Percentiles rank a stretch among this genome's conserved stretches.
Evolutionary conservation across 2,113 vertebrate species (phyloP).

Genomic region (Sorex araneus): DNA sequence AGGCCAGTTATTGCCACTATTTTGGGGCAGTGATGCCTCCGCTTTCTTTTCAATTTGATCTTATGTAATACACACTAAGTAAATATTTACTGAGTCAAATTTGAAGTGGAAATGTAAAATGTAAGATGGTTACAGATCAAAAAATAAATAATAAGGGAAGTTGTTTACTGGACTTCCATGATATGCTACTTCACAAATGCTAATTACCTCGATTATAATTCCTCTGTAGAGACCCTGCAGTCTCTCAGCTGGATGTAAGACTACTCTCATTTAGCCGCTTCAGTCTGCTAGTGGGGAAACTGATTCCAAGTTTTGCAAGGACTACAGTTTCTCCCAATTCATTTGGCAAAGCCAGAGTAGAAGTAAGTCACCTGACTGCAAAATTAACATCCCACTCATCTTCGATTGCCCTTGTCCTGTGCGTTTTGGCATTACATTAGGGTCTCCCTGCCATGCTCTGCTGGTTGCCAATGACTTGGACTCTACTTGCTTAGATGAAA

Average conservation of each 20-base stretch:
- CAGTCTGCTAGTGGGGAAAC: not conserved
- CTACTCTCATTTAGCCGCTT: not conserved
- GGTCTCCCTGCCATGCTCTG: not conserved
- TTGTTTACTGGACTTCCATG: not conserved
- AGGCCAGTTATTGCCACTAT: slow-evolving; percentile 14
- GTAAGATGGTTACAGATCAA: not conserved
- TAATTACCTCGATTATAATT: not conserved
- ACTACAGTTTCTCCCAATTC: not conserved
- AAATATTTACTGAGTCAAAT: slow-evolving; percentile 8
- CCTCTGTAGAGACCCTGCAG: not conserved
- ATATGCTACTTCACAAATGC: not conserved
- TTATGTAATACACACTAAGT: not conserved
- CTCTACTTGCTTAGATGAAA: not conserved
- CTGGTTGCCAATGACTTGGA: too few relatives aligned
- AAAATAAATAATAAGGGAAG: not conserved
- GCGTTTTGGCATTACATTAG: not conserved
- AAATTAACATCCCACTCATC: not conserved
- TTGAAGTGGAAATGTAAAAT: slow-evolving; percentile 37
- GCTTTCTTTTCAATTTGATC: not conserved
- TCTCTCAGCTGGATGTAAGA: not conserved
- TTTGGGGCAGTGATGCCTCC: not conserved
- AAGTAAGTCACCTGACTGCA: not conserved
- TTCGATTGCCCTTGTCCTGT: too few relatives aligned
- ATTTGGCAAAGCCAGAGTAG: not conserved
- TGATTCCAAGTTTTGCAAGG: not conserved